These are phyloP conservation scores for Erinaceus europaeus DNA, from an alignment of 2,113 vertebrate species.

Conservation along the genomic window DNA sequence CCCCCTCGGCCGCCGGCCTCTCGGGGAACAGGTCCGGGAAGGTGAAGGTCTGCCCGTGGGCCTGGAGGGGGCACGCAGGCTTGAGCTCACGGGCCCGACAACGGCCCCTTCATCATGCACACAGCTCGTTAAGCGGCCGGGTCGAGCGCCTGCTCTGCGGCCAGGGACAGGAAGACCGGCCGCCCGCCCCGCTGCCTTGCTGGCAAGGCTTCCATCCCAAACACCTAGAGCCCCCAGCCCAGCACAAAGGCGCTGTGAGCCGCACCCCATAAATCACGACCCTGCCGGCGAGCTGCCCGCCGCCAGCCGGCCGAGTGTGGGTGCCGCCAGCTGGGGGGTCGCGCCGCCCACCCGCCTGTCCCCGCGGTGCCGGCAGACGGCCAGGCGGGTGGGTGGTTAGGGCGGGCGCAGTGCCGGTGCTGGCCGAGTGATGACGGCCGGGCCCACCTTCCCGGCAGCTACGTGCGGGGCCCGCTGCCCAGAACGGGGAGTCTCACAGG, in stretches of 20 bases:
- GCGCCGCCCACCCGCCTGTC: too few species aligned
- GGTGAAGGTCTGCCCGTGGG: conserved; percentile 90
- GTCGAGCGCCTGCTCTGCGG: too few species aligned
- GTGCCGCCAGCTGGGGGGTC: too few species aligned
- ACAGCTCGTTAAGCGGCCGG: too few species aligned
- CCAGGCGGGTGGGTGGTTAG: neutral
- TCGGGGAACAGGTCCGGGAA: conserved; percentile 94
- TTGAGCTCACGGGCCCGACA: conserved; percentile 71
- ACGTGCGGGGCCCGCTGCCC: neutral
- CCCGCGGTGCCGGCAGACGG: conserved; percentile 69
- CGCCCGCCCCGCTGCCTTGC: conserved; percentile 54
- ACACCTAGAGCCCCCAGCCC: conserved; percentile 45
- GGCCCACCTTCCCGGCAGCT: neutral
- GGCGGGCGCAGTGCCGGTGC: neutral
- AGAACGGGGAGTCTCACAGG: conserved; percentile 17
- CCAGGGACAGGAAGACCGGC: neutral
- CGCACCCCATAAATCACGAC: conserved; percentile 42
- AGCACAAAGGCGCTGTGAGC: conserved; percentile 12
- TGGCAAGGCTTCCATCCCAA: conserved; percentile 31
- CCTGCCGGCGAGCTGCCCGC: conserved; percentile 43
- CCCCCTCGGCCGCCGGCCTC: conserved; percentile 74
- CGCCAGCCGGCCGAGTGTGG: conserved; percentile 29
- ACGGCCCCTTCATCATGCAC: neutral
- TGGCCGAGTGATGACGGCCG: neutral
- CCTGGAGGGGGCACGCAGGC: conserved; percentile 85